Evolutionary conservation across 2,888 invertebrate species (phyloP), one percentile per base, ranked within the genome.

Genomic region (Diadegma fenestrale): DNA sequence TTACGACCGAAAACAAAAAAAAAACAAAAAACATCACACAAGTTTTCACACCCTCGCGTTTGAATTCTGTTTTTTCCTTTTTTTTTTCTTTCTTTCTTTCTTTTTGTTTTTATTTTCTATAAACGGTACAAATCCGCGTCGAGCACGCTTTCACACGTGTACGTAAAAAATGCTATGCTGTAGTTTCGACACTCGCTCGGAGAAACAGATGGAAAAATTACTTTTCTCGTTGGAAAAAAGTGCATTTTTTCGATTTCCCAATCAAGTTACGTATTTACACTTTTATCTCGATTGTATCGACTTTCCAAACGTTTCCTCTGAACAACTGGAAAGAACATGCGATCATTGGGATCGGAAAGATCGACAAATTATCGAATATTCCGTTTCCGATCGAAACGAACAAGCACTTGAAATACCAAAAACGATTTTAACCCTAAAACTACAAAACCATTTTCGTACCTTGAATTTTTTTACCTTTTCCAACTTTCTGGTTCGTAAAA

Each of bases 71-170:
- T 48, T 43, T 8, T 10, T 8, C 37, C 37, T 5, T 37, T 37
- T 19, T n/a, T 66, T 73, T 68, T 43, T 17, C 30, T 43, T 51
- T 22, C 1, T 69, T 30, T 69, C 48, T 61, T n/a, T n/a, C n/a
- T n/a, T n/a, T 69, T 33, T 33, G 33, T 33, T 33, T 33, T 33
- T 33, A 26, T 26, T 71, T 10, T 51, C 63, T 78, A 78, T 69
- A 80, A 80, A 80, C 72, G 71, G 80, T 80, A 80, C 72, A 80
- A 80, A 80, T 71, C 41, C 64, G 71, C 41, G 37, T 48, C 37
- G 72, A 51, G 43, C 33, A 66, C 68, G 41, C 48, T 71, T 41
- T 61, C 22, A 37, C 37, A 48, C 37, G 48, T 64, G n/a, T 72
- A 72, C 71, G 72, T 80, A 80, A 72, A 80, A 80, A 72, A 77